Percentiles rank a stretch among this genome's conserved stretches.
These are phyloP conservation scores for Machimus rusticus DNA, from an alignment of 2,888 invertebrate genomes.

Conservation along the genomic window DNA sequence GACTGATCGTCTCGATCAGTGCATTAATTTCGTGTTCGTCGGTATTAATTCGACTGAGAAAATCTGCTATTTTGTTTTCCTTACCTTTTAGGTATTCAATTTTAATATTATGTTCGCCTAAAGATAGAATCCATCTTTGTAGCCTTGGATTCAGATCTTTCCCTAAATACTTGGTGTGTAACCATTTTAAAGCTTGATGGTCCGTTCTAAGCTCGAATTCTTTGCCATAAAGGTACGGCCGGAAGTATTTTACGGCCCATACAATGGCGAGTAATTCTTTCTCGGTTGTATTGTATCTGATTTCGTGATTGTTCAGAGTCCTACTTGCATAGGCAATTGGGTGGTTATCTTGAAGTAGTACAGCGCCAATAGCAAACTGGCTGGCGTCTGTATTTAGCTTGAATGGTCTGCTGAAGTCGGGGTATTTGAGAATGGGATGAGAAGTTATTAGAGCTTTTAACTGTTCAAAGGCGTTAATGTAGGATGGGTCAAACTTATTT, in stretches of 20 bases:
- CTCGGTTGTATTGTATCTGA: background rate
- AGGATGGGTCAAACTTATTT: background rate
- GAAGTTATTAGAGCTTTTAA: background rate
- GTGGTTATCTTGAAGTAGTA: background rate
- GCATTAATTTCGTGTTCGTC: background rate
- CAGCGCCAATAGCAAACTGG: background rate
- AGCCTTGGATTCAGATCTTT: slow-evolving; percentile 20
- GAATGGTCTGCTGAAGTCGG: background rate
- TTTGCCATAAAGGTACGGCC: background rate
- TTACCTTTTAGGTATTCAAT: slow-evolving; percentile 48
- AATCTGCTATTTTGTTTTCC: slow-evolving; percentile 47
- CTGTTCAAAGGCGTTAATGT: background rate
- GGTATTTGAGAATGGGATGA: background rate
- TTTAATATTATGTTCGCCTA: slow-evolving; percentile 10
- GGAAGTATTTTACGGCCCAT: background rate
- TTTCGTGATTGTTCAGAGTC: background rate
- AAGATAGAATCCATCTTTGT: slow-evolving; percentile 45
- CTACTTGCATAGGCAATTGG: background rate
- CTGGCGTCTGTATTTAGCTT: slow-evolving; percentile 17
- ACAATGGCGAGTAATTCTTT: background rate
- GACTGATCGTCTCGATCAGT: background rate
- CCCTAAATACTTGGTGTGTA: background rate
- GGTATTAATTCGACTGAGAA: background rate
- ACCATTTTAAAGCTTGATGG: background rate
- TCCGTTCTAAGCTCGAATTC: background rate